phyloP scores from a whole-genome alignment of 2,888 invertebrate genomes.

The Drosophila birchii region DNA sequence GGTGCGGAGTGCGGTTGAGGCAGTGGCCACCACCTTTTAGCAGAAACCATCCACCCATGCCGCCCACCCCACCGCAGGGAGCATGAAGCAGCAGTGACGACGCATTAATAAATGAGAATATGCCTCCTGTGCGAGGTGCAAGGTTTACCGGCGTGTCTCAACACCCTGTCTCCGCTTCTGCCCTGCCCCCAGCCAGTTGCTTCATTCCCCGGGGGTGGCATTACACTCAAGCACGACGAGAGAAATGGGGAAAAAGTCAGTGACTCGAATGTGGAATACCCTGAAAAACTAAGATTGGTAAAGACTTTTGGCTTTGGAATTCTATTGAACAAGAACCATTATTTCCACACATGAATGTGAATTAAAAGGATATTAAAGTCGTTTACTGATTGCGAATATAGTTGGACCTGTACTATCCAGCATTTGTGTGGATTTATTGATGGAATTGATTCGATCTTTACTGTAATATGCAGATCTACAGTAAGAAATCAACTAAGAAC shows the following conservation, averaged over 20 bases:
- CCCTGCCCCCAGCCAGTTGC: conserved; percentile 11
- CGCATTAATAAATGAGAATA: conserved; percentile 77
- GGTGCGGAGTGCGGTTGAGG: conserved; percentile 13
- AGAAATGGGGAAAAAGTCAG: not conserved
- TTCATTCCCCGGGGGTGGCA: conserved; percentile 41
- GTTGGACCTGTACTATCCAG: not conserved
- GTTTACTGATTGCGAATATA: not conserved
- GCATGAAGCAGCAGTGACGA: conserved; percentile 38
- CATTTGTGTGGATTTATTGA: not conserved
- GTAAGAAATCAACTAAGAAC: not conserved
- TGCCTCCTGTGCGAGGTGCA: conserved; percentile 70
- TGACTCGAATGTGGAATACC: conserved; percentile 19
- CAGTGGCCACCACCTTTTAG: conserved; percentile 61
- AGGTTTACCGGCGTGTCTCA: conserved; percentile 60
- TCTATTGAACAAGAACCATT: too few species aligned
- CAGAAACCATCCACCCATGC: conserved; percentile 46
- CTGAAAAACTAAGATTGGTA: conserved; percentile 1
- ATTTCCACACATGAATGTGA: too few species aligned
- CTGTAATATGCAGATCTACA: not conserved
- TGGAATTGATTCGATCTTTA: not conserved
- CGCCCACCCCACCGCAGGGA: conserved; percentile 29
- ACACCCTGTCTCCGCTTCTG: conserved; percentile 51
- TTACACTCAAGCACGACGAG: conserved; percentile 25
- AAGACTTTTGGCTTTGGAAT: too few species aligned
- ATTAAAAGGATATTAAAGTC: not conserved